phyloP scores from a whole-genome alignment of 2,113 vertebrate species.

The Talpa occidentalis region DNA sequence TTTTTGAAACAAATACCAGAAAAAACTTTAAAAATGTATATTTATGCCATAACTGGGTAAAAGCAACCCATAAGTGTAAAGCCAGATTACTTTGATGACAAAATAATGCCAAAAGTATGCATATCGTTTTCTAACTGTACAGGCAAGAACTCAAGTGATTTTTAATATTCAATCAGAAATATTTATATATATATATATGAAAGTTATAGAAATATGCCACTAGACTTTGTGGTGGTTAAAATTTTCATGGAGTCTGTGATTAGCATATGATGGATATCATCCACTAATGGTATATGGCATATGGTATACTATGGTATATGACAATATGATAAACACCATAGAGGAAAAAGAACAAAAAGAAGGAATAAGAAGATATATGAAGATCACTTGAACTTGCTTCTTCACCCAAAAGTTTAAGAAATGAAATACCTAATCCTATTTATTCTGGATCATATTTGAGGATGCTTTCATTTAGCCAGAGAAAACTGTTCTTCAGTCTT shows the following conservation, averaged over 20 bases:
- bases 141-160: background rate
- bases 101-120: conserved; percentile 12
- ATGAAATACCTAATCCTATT: background rate
- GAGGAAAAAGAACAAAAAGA: background rate
- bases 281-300: too few species aligned
- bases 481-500: background rate
- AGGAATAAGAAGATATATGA: background rate
- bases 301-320: background rate
- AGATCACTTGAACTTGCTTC: background rate
- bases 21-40: background rate
- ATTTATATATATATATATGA: background rate
- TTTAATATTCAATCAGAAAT: conserved; percentile 48
- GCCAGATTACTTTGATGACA: background rate
- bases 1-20: conserved; percentile 39
- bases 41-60: background rate
- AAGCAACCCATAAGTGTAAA: conserved; percentile 47
- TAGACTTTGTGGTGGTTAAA: background rate
- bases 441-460: conserved; percentile 13
- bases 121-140: conserved; percentile 4
- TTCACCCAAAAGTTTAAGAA: background rate
- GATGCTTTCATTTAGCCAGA: conserved; percentile 13
- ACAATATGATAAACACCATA: background rate
- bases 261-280: background rate
- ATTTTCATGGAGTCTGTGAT: conserved; percentile 22
- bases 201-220: background rate